Evolutionary conservation across 2,797 vertebrate species (phyloP), one percentile per base, ranked within the genome.

Genomic region (Gobionotothen gibberifrons): DNA sequence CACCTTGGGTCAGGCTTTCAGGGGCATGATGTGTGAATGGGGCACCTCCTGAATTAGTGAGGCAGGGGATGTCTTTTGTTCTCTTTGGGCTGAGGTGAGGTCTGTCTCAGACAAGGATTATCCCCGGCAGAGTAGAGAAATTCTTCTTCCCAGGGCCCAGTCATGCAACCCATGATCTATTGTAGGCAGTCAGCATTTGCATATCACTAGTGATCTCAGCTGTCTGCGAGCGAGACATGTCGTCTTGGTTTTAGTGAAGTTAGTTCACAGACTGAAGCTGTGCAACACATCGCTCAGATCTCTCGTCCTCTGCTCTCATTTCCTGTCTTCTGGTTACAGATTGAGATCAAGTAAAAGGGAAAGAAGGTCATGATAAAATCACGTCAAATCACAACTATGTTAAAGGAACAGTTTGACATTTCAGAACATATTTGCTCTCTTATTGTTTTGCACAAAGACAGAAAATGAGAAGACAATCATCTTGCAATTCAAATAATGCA

Each of bases 51-150:
- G 82, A 85, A 75, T 82, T 71, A 87, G 82, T 78, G 81, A 84
- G 72, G 75, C 85, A 72, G 83, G 65, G 76, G 81, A 79, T 60
- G 74, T 76, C 85, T 85, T 90, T 92, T 92, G 88, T 91, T 85
- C 87, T 85, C 77, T 74, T 55, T 61, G 62, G 81, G 55, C 59
- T 71, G 83, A 90, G 87, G 81, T 90, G 82, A 87, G 78, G 82
- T 87, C 81, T 83, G 83, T 92, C 91, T 88, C 73, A 87, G 87
- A 89, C 79, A 42, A 84, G 85, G 87, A 91, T 90, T 90, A 90
- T 86, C 88, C 81, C 80, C 65, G 79, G 69, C 76, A 39, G 13
- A 74, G 74, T 12, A 70, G 74, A 85, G 84, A 88, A 36, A 81
- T 82, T 53, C 72, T 55, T 39, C 66, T 70, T 82, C 74, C 70